Base-by-base conservation (phyloP, 2,113 vertebrate genomes). In the Melanocharis versteri region DNA sequence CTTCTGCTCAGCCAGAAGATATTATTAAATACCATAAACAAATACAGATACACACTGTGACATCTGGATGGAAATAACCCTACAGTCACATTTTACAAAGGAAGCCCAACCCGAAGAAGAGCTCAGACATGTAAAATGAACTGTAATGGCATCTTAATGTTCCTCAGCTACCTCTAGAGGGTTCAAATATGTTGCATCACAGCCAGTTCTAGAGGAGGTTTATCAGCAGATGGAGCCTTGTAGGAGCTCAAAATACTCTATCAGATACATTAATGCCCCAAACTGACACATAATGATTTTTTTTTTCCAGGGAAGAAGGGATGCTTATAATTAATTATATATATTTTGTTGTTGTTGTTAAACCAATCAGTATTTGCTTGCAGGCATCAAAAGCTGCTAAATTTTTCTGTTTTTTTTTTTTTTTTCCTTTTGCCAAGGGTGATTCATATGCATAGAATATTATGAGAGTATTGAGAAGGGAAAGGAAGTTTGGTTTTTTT, bases 11-110 rank as follows among this genome's bases (percentile, higher is more conserved):
- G 80, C 45, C 60, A 93, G 90, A 84, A 89, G 57, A 73, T 51
- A 87, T 91, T 68, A 96, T 96, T 96, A 86, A 96, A 93, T 90
- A 48, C 65, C 16, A 83, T 82, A 94, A 96, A 93, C 61, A 97
- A 96, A 94, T 71, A 58, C 45, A 91, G 40, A 91, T 89, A 60
- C 13, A 2, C 30, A 56, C 35, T 70, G 78, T 96, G 89, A 96
- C 90, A 96, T 97, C 94, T 97, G 92, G 79, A 94, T 71, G 20
- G 57, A 96, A 96, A 95, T 26, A 92, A 31, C 68, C 83, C 61
- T 40, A 91, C 56, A 87, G 83, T 65, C 48, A 77, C 35, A 86
- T 93, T 91, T 85, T 87, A 76, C 40, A 78, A 91, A 90, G 42
- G 64, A 72, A 78, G 15, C 45, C 31, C 24, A 87, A 90, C 39